Conservation (phyloP, 2,888 invertebrate species). For the Mesorhabditis spiculigera region DNA sequence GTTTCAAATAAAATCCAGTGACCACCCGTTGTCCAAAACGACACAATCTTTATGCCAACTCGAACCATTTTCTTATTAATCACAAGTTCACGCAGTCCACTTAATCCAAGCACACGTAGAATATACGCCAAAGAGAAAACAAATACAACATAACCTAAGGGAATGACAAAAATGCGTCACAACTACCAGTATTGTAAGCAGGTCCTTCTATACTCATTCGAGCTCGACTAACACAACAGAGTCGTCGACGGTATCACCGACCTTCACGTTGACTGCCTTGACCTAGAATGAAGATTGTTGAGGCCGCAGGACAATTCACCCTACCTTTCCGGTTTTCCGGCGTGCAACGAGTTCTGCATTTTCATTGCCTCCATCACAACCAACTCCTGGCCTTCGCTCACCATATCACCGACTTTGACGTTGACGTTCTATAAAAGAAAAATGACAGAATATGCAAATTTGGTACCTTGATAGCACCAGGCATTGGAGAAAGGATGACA, state of each 20-base stretch:
- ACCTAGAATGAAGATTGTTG: slow-evolving; percentile 51
- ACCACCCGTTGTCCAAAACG: no score
- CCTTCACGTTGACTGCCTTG: slow-evolving; percentile 65
- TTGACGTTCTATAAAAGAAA: slow-evolving; percentile 37
- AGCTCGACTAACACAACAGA: slow-evolving; percentile 68
- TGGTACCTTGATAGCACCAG: slow-evolving; percentile 69
- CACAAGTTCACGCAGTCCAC: no score
- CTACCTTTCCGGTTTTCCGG: slow-evolving; percentile 64
- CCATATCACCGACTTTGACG: slow-evolving; percentile 59
- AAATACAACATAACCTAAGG: not conserved
- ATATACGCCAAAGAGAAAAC: no score
- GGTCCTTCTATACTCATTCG: slow-evolving; percentile 60
- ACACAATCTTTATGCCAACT: no score
- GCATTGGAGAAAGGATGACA: slow-evolving; percentile 70
- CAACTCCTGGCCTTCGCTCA: slow-evolving; percentile 68
- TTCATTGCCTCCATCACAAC: slow-evolving; percentile 72
- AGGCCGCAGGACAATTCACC: not conserved
- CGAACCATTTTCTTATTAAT: no score
- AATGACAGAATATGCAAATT: slow-evolving; percentile 58
- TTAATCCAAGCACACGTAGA: no score
- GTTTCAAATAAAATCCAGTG: no score
- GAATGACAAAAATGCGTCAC: not conserved
- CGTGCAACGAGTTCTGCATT: slow-evolving; percentile 70
- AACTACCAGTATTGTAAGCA: not conserved
- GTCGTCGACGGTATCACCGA: slow-evolving; percentile 68